Evolutionary conservation across 2,888 invertebrate species (phyloP), one percentile per base, ranked within the genome.

Genomic region (Electrophaes corylata): DNA sequence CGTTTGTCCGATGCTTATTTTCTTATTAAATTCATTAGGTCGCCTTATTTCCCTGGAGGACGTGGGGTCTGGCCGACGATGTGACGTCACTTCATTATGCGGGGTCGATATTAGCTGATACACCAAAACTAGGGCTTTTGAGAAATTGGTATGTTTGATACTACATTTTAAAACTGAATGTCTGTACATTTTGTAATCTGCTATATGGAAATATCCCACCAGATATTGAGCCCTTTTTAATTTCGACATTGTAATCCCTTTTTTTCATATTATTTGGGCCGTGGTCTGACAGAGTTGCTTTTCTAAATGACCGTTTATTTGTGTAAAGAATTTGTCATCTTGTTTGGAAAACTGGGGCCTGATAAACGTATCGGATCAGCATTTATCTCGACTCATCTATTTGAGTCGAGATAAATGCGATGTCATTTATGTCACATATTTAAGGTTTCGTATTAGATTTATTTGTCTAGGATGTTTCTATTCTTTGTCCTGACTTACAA

Each of bases 21-120:
- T 57, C 58, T 65, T 59, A 59, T 63, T 59, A 57, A 58, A 60
- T 63, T 57, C 62, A 59, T 63, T 58, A 62, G 45, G 40, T 29
- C 23, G 35, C 29, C 35, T 57, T 62, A 62, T 62, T 62, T 59
- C 62, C 58, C 60, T 6, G 23, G 48, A 40, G 56, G 43, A 31
- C 8, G 40, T 14, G 46, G n/a, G 19, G 14, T 5, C 33, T 20
- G 29, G 31, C 12, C 16, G 10, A 18, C 33, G 47, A 41, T 41
- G 40, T 47, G 56, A 50, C 53, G 45, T 57, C 48, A 35, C 33
- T 41, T 14, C 33, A 48, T 54, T 51, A 47, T 51, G 50, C 26
- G 23, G 35, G 48, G 37, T 52, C 57, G 48, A 55, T 57, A 35
- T 51, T 33, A 23, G 19, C 45, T 39, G 52, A 47, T 37, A 23